phyloP scores from a whole-genome alignment of 2,888 invertebrate species.

The Silvanus unidentatus region DNA sequence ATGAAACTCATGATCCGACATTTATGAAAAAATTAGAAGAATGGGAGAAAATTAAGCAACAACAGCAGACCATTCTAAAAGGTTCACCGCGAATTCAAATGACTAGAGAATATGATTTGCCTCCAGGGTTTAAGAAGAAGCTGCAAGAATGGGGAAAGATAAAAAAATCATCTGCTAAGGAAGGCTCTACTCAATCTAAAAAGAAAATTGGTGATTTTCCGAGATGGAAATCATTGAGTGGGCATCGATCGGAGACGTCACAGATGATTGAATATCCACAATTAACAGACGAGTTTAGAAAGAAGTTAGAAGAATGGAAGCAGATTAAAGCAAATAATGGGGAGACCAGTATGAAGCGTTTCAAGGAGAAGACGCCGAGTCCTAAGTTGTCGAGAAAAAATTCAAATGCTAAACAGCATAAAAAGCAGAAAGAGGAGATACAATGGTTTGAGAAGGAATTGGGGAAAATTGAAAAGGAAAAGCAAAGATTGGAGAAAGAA shows the following conservation, averaged over 20 bases:
- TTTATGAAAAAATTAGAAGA: slow-evolving; percentile 48
- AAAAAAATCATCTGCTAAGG: slow-evolving; percentile 48
- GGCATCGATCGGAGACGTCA: slow-evolving; percentile 28
- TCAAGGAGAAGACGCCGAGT: slow-evolving; percentile 37
- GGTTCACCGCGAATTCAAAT: slow-evolving; percentile 31
- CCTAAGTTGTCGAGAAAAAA: slow-evolving; percentile 41
- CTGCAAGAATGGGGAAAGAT: slow-evolving; percentile 80
- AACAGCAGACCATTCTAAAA: slow-evolving; percentile 18
- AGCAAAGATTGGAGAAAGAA: slow-evolving; percentile 55
- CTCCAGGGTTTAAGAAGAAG: slow-evolving; percentile 77
- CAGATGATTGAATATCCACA: slow-evolving; percentile 58
- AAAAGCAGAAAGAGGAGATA: slow-evolving; percentile 46
- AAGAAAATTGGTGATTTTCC: slow-evolving; percentile 57
- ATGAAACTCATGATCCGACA: slow-evolving; percentile 40
- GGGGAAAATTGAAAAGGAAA: slow-evolving; percentile 57
- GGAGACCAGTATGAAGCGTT: slow-evolving; percentile 20
- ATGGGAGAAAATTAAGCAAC: slow-evolving; percentile 49
- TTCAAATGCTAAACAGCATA: slow-evolving; percentile 33
- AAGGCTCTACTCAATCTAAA: slow-evolving; percentile 30
- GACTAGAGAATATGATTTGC: slow-evolving; percentile 61
- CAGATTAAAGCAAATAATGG: slow-evolving; percentile 59
- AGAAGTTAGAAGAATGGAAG: slow-evolving; percentile 83
- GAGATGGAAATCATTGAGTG: slow-evolving; percentile 51
- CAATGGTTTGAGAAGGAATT: slow-evolving; percentile 56
- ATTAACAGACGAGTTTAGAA: slow-evolving; percentile 75